These are phyloP conservation scores for Haliclona indistincta DNA, from an alignment of 37 sponge, comb jelly and placozoan species.

Conservation along the genomic window DNA sequence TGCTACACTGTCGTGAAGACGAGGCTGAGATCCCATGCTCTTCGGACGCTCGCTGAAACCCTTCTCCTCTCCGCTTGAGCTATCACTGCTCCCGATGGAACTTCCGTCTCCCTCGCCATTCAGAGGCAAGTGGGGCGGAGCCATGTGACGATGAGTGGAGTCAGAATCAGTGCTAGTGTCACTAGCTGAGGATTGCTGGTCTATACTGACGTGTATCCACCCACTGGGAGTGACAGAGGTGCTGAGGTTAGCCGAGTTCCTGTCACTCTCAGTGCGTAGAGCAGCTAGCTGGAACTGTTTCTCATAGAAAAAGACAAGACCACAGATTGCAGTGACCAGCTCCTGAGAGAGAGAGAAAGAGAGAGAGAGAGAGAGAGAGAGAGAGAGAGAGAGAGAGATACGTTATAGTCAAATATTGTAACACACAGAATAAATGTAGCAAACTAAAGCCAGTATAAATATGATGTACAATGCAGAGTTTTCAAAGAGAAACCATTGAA, in stretches of 20 bases:
- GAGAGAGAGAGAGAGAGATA: conserved; percentile 6
- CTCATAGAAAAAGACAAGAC: conserved; percentile 74
- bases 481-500: no score
- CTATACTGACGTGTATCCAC: conserved; percentile 69
- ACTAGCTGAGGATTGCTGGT: conserved; percentile 3
- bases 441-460: no score
- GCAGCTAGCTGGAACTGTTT: conserved; percentile 83
- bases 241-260: conserved; percentile 27
- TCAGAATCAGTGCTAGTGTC: background rate
- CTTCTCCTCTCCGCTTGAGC: conserved; percentile 21
- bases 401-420: background rate
- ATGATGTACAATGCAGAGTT: no score
- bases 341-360: conserved; percentile 65
- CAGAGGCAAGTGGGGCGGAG: background rate
- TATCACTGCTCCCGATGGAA: background rate
- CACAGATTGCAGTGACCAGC: conserved; percentile 78
- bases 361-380: conserved; percentile 18
- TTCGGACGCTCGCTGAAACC: conserved; percentile 34
- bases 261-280: conserved; percentile 33
- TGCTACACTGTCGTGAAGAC: background rate
- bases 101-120: background rate
- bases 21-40: conserved; percentile 7
- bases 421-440: no score
- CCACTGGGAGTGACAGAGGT: conserved; percentile 72
- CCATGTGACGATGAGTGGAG: background rate